Percentiles rank a stretch among this genome's conserved stretches.
Conservation (phyloP, 2,797 vertebrate genomes). For the Heliangelus exortis region DNA sequence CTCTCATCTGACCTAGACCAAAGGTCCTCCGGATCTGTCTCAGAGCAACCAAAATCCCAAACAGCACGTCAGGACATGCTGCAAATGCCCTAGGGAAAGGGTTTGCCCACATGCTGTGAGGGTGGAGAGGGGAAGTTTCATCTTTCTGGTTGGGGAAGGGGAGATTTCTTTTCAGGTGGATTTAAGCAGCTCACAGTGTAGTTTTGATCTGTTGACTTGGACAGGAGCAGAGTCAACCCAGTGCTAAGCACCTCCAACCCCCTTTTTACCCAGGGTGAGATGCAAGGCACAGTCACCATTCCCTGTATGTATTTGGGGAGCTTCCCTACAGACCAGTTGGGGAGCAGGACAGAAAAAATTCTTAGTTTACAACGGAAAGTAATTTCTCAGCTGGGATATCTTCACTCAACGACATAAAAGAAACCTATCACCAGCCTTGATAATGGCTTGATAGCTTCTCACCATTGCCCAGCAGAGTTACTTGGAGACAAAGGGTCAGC, state of each 20-base stretch:
- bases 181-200: not conserved
- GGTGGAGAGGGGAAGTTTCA: not conserved
- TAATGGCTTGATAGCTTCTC: not conserved
- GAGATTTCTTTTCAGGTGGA: not conserved
- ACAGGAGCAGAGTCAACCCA: not conserved
- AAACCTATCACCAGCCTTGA: not conserved
- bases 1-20: not conserved
- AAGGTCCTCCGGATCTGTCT: not conserved
- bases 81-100: not conserved
- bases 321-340: fast-evolving
- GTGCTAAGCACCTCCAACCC: not conserved
- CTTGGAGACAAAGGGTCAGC: not conserved
- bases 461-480: not conserved
- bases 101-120: fast-evolving
- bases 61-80: not conserved
- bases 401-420: not conserved
- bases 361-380: not conserved
- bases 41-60: not conserved
- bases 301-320: not conserved
- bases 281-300: not conserved
- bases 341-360: not conserved
- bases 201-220: not conserved
- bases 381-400: not conserved
- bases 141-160: not conserved
- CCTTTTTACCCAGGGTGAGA: not conserved